Evolutionary conservation across 2,113 vertebrate species (phyloP).

Genomic region (Trogon surrucura): DNA sequence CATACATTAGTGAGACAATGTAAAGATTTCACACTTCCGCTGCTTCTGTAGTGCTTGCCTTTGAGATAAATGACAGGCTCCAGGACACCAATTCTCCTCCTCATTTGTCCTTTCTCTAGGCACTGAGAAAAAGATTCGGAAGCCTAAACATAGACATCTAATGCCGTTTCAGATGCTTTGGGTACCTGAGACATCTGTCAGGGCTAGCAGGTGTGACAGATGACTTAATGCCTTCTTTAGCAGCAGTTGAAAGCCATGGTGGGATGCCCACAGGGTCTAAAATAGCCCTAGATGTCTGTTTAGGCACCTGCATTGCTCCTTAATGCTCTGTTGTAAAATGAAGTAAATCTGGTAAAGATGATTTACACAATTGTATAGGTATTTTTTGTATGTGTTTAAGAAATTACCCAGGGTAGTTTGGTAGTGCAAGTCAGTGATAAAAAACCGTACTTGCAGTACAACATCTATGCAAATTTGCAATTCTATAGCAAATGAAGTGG

Average conservation of each 20-base stretch:
- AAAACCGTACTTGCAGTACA: background rate
- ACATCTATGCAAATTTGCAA: background rate
- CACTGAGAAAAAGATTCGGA: background rate
- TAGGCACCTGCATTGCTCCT: background rate
- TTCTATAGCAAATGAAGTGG: background rate
- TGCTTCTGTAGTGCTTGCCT: background rate
- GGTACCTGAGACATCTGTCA: constrained; percentile 47
- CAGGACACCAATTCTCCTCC: background rate
- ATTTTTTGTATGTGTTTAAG: background rate
- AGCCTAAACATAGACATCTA: constrained; percentile 16
- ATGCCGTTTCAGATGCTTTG: constrained; percentile 26
- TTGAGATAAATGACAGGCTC: constrained; percentile 18
- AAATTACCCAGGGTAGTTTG: background rate
- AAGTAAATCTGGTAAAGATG: background rate
- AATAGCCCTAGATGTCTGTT: background rate
- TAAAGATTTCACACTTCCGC: constrained; percentile 25
- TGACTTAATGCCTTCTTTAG: constrained; percentile 26
- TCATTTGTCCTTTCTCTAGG: constrained; percentile 15
- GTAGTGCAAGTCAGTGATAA: background rate
- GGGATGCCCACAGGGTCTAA: background rate
- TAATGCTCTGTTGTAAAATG: background rate
- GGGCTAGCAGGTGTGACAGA: constrained; percentile 52
- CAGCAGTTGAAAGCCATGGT: background rate
- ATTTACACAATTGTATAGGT: background rate
- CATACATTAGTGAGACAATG: constrained; percentile 18